These are phyloP conservation scores for Holocentrus rufus DNA, from an alignment of 2,797 vertebrate genomes.

Conservation along the genomic window DNA sequence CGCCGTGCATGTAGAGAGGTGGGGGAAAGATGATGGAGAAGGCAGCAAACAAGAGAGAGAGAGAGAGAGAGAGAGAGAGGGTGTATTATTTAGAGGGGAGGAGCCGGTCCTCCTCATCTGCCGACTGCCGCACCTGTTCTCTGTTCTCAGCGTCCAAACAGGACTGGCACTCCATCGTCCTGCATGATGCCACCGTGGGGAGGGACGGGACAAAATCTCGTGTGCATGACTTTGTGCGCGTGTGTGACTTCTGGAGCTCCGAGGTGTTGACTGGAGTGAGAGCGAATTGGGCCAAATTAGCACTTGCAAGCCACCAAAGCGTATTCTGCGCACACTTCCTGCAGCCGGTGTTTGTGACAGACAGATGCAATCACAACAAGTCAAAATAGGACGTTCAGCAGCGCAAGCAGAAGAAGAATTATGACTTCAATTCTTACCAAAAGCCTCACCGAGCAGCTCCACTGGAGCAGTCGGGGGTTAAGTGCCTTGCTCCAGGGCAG, in stretches of 20 bases:
- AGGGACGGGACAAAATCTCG: slow-evolving; percentile 16
- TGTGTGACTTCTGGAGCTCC: neutral
- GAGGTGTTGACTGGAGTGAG: no score
- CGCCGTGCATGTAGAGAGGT: no score
- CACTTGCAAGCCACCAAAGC: no score
- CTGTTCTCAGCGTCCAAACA: slow-evolving; percentile 57
- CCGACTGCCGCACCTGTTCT: slow-evolving; percentile 46
- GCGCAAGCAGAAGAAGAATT: neutral
- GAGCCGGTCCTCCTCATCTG: slow-evolving; percentile 35
- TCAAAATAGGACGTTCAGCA: no score
- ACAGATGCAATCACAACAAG: no score
- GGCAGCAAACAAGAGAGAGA: neutral
- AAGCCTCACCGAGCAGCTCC: neutral
- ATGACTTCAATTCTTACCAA: neutral
- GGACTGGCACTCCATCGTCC: slow-evolving; percentile 44
- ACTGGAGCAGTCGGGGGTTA: neutral
- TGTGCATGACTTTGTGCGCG: neutral
- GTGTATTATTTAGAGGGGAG: slow-evolving; percentile 50
- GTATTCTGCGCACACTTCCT: no score
- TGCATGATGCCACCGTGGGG: slow-evolving; percentile 42
- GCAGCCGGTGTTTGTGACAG: no score
- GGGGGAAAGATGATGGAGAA: no score
- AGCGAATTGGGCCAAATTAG: no score
- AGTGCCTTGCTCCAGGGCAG: slow-evolving; percentile 2
- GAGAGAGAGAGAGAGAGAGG: slow-evolving; percentile 12